Percentiles rank a stretch among this genome's conserved stretches.
phyloP scores from a whole-genome alignment of 2,113 vertebrate genomes.

The Spermophilus dauricus region DNA sequence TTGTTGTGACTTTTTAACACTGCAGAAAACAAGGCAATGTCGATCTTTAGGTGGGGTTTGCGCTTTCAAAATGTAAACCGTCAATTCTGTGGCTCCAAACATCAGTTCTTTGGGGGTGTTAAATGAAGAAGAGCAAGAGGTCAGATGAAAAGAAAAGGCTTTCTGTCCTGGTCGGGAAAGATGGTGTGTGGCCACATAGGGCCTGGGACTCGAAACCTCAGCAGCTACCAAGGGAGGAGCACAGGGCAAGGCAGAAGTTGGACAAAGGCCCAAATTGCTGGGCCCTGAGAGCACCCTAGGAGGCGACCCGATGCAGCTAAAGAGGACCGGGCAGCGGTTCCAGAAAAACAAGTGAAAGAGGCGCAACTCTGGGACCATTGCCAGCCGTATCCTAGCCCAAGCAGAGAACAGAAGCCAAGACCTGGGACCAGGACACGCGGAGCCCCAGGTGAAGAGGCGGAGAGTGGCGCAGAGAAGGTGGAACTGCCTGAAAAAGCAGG shows the following conservation, averaged over 20 bases:
- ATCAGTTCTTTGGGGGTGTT: background rate
- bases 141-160: background rate
- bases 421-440: fast-evolving
- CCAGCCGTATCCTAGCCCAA: fast-evolving
- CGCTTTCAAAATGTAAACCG: constrained; percentile 8
- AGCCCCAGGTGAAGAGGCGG: background rate
- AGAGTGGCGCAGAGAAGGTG: background rate
- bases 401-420: fast-evolving
- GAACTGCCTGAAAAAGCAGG: background rate
- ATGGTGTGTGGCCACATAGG: background rate
- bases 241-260: background rate
- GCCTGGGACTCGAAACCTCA: background rate
- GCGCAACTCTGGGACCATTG: fast-evolving
- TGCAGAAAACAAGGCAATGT: background rate
- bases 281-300: no score
- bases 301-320: no score
- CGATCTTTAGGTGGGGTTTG: background rate
- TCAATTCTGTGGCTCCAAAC: background rate
- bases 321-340: background rate
- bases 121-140: background rate
- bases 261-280: background rate
- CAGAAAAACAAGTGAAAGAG: no score
- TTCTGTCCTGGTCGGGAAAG: no score
- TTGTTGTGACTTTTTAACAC: constrained; percentile 10
- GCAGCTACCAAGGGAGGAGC: background rate